phyloP scores from a whole-genome alignment of 2,888 invertebrate species.

The Lasioglossum leucozonium region DNA sequence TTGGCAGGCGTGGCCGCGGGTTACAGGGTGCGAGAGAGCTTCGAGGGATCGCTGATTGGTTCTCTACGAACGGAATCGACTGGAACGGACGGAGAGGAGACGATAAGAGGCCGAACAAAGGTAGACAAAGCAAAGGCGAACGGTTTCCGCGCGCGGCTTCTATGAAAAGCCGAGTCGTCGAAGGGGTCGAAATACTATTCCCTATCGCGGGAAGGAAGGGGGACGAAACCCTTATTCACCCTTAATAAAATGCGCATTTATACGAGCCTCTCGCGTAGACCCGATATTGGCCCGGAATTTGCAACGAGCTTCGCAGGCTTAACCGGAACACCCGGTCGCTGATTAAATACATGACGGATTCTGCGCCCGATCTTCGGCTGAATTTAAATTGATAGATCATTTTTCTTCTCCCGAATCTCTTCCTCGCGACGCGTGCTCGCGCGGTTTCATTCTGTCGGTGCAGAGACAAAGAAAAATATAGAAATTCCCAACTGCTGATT shows the following conservation, averaged over 20 bases:
- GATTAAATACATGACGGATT: constrained; percentile 51
- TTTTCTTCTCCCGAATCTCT: neutral
- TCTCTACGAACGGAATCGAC: constrained; percentile 75
- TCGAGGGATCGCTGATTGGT: constrained; percentile 82
- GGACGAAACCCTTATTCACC: constrained; percentile 69
- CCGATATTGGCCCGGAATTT: constrained; percentile 73
- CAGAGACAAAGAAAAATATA: neutral
- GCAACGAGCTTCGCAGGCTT: constrained; percentile 61
- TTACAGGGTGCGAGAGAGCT: constrained; percentile 79
- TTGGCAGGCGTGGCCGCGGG: constrained; percentile 84
- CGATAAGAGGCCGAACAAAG: constrained; percentile 44
- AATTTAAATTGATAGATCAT: constrained; percentile 32
- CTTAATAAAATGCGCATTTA: constrained; percentile 83
- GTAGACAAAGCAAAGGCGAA: constrained; percentile 37
- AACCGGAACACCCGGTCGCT: constrained; percentile 37
- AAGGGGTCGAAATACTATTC: constrained; percentile 66
- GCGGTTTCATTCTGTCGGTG: neutral
- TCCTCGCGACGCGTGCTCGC: neutral
- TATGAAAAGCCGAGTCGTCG: constrained; percentile 56
- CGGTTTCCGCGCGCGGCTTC: constrained; percentile 40
- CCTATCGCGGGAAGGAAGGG: constrained; percentile 43
- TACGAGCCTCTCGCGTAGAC: constrained; percentile 69
- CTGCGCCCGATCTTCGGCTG: neutral
- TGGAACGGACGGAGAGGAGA: constrained; percentile 58
- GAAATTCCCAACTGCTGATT: too few species aligned